Conservation (phyloP, 2,797 vertebrate genomes). For the Salarias fasciatus region DNA sequence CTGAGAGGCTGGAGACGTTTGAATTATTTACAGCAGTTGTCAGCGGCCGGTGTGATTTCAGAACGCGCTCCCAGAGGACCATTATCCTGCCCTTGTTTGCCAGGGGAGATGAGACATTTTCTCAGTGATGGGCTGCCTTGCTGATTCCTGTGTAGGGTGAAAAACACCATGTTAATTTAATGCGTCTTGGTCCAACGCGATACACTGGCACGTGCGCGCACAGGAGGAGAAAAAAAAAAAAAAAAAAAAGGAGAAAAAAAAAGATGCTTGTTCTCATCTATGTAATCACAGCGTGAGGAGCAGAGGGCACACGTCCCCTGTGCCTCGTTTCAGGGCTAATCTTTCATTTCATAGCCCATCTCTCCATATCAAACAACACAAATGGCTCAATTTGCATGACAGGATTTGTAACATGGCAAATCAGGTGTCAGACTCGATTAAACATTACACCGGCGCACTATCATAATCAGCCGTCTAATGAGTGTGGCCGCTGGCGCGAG, state of each 20-base stretch:
- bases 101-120: slow-evolving; percentile 59
- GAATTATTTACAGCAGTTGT: slow-evolving; percentile 73
- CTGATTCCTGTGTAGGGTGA: slow-evolving; percentile 61
- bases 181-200: slow-evolving; percentile 83
- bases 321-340: slow-evolving; percentile 96
- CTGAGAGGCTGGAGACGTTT: slow-evolving; percentile 48
- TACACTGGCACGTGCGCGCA: slow-evolving; percentile 66
- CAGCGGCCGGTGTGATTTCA: slow-evolving; percentile 64
- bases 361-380: slow-evolving; percentile 99
- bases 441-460: slow-evolving; percentile 98
- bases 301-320: slow-evolving; percentile 91
- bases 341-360: slow-evolving; percentile 99
- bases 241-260: slow-evolving; percentile 79
- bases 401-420: slow-evolving; percentile 99
- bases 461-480: slow-evolving; percentile 99
- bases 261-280: slow-evolving; percentile 91
- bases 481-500: slow-evolving; percentile 90
- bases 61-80: slow-evolving; percentile 50
- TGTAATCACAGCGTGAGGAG: slow-evolving; percentile 93
- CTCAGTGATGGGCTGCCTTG: slow-evolving; percentile 52
- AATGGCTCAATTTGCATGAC: slow-evolving; percentile 99
- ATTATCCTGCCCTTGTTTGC: slow-evolving; percentile 64
- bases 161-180: slow-evolving; percentile 88
- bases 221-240: too few species aligned
- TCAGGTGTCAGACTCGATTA: slow-evolving; percentile 99